Percentiles rank a stretch among this genome's conserved stretches.
phyloP scores from a whole-genome alignment of 1,140 invertebrate species.

The Cherax destructor region DNA sequence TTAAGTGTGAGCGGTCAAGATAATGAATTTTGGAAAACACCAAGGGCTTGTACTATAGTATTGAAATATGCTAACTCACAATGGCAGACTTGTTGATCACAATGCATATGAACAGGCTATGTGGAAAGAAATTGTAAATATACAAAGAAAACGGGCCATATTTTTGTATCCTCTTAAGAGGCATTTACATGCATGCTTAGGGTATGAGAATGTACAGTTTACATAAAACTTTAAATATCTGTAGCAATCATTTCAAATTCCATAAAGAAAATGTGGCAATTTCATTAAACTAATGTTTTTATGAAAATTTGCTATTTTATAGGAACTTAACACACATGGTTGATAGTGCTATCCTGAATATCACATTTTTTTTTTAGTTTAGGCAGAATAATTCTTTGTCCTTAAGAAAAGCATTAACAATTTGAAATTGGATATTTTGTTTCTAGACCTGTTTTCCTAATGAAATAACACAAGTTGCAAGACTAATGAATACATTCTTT shows the following conservation, averaged over 20 bases:
- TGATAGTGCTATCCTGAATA: too few relatives aligned
- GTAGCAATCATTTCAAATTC: neutral
- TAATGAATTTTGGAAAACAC: conserved; percentile 24
- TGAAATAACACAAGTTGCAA: neutral
- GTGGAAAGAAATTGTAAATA: neutral
- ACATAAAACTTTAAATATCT: neutral
- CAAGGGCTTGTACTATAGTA: neutral
- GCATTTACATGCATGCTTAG: neutral
- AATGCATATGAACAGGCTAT: neutral
- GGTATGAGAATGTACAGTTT: neutral
- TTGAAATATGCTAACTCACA: neutral
- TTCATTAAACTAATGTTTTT: neutral
- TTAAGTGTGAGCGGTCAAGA: conserved; percentile 1
- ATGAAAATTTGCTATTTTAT: neutral
- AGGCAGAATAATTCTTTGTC: too few relatives aligned
- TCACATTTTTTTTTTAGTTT: too few relatives aligned
- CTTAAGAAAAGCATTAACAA: too few relatives aligned
- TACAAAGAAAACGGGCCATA: neutral
- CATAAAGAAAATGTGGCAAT: neutral
- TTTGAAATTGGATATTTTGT: too few relatives aligned
- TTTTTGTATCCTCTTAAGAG: neutral
- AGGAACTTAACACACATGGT: too few relatives aligned
- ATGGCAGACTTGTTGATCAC: neutral
- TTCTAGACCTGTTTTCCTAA: neutral
- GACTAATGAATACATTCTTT: neutral